Conservation (phyloP, 2,888 invertebrate species). For the Phanerotoma sp. region DNA sequence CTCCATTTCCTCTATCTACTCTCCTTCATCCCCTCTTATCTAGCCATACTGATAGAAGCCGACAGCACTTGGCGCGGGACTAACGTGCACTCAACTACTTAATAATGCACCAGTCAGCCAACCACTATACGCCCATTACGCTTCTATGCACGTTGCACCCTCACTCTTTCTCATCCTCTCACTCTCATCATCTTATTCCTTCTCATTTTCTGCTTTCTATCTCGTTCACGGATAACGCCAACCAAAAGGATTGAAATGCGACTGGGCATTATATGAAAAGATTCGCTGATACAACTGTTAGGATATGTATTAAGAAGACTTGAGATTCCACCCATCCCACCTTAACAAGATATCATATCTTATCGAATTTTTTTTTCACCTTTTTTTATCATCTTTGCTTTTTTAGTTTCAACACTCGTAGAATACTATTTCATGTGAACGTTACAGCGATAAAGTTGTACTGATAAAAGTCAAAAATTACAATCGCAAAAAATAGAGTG, state of each 20-base stretch:
- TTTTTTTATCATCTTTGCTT: background rate
- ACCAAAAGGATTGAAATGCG: constrained; percentile 3
- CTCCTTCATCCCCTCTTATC: constrained; percentile 11
- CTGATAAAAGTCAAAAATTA: no score
- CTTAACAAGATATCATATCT: no score
- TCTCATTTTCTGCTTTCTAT: constrained; percentile 3
- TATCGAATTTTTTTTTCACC: background rate
- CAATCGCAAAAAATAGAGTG: no score
- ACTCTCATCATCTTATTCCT: constrained; percentile 2
- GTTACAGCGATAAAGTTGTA: no score
- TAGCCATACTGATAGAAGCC: constrained; percentile 42
- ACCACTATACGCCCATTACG: constrained; percentile 51
- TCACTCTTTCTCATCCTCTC: background rate
- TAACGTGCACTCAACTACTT: constrained; percentile 53
- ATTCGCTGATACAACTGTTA: constrained; percentile 21
- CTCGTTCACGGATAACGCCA: constrained; percentile 13
- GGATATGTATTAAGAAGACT: constrained; percentile 2
- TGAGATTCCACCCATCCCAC: background rate
- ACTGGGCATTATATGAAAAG: constrained; percentile 14
- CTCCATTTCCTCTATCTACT: background rate
- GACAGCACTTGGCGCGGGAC: constrained; percentile 48
- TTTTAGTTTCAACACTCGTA: no score
- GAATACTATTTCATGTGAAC: no score
- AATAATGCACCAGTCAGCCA: constrained; percentile 51
- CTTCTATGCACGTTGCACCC: constrained; percentile 42